Conservation (phyloP, 2,888 invertebrate species). For the Drosophila koepferae region DNA sequence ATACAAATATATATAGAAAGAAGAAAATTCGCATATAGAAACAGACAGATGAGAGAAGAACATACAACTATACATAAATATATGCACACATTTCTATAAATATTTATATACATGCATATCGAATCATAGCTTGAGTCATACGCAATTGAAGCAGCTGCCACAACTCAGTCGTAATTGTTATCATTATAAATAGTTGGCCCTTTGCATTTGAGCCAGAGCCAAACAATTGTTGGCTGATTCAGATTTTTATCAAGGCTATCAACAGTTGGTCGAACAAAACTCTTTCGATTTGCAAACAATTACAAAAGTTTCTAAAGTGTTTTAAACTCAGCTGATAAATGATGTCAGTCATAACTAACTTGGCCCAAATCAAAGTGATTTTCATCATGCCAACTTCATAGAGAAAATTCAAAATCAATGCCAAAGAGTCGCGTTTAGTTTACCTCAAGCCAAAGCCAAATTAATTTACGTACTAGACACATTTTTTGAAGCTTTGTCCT, state of each 20-base stretch:
- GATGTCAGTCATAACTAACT: background rate
- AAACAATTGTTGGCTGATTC: conserved; percentile 7
- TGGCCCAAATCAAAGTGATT: background rate
- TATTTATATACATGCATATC: background rate
- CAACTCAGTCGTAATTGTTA: conserved; percentile 37
- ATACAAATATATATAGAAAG: background rate
- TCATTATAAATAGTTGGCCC: conserved; percentile 20
- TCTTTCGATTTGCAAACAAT: background rate
- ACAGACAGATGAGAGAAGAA: background rate
- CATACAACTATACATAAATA: background rate
- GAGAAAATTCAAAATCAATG: background rate
- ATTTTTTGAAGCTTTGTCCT: background rate
- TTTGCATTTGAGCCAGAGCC: background rate
- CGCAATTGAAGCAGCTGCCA: conserved; percentile 45
- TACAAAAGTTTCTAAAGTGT: background rate
- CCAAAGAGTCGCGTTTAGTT: background rate
- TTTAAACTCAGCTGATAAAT: background rate
- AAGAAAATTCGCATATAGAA: background rate
- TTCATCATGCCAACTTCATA: background rate
- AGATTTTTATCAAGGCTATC: conserved; percentile 5
- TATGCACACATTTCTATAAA: background rate
- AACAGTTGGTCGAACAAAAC: background rate
- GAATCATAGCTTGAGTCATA: background rate
- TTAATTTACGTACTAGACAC: background rate
- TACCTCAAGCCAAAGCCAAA: background rate